Base-by-base conservation (phyloP, 2,888 invertebrate genomes). In the Agrotis puta region DNA sequence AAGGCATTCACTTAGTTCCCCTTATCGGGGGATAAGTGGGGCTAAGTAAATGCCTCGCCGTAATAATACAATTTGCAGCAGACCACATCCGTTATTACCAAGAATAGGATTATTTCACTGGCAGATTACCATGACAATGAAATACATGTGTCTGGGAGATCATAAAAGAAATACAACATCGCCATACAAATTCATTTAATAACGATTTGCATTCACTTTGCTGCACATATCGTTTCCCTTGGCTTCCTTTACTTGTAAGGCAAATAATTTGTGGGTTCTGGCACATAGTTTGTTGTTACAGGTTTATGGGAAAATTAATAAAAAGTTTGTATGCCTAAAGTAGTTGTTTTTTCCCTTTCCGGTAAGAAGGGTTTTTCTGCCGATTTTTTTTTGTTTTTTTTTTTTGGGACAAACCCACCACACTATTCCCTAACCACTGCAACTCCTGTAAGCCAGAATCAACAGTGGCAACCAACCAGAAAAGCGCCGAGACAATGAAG, bases 51-150 rank as follows among this genome's bases (percentile, higher is more conserved):
- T n/a, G n/a, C 24, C 39, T 43, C 24, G 39, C 1, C 48, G 24
- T 76, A 70, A 67, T 67, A 70, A 56, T 48, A 45, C 57, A 53
- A 65, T 53, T 47, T 47, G 65, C 76, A 79, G 9, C 43, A 64
- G 75, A 79, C 79, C 80, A 64, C 13, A 69, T 7, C 43, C 27
- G 48, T 57, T 64, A 76, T 75, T 57, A 75, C 56, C 16, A n/a
- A 78, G 66, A 56, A 58, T 54, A 27, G 66, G 70, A 78, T 74
- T 74, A 66, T 48, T 74, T 79, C 47, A 64, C 48, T 70, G 53
- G 76, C 76, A 79, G 80, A 79, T 79, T 79, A 79, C 48, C 78
- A 76, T 79, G 78, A 79, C 70, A 79, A 79, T 70, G 71, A 79
- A 74, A 70, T 61, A 75, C 47, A 53, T 67, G 66, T 67, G 71